Evolutionary conservation across 1,140 invertebrate genomes (phyloP), one percentile per base, ranked within the genome.

Genomic region (Spodoptera litura): DNA sequence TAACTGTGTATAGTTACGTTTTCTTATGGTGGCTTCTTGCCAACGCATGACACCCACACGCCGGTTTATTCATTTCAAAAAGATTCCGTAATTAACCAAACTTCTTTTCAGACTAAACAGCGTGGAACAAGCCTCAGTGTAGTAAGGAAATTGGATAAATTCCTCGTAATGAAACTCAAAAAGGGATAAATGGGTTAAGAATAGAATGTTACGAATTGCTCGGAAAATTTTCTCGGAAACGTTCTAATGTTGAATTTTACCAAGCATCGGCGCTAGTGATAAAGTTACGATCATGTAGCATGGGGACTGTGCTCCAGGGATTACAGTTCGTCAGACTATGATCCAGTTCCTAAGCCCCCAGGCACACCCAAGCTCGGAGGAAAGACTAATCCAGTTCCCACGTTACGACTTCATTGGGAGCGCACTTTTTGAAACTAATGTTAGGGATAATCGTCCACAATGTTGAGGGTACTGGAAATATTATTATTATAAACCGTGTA

Each of bases 141-240:
- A 59, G 73, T 76, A 64, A 53, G 73, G 59, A 76, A 73, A 64
- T 76, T 76, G 59, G 51, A 64, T 15, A 75, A 64, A 64, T 62
- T 62, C 20, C 20, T 20, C 51, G 35, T 75, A 75, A 75, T 53
- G 59, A 64, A 55, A 0, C 49, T 76, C 11, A 27, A 76, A 76
- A 76, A 44, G 61, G 49, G 44, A 49, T 51, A 38, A 76, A 64
- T 49, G 61, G 27, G 11, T 64, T 74, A 35, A 15, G 5, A 31
- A 12, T 10, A 52, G 49, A 75, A 44, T 59, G 38, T 31, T 64
- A 35, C 49, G 52, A 52, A 38, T 64, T 64, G 38, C 49, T 64
- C 49, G 2, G 13, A 55, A 12, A n/a, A 15, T 61, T 31, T 31
- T 62, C 31, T 74, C n/a, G 38, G 31, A 38, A 56, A 9, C 25